Conservation (phyloP, 2,888 invertebrate species). For the Leucophora obtusa region DNA sequence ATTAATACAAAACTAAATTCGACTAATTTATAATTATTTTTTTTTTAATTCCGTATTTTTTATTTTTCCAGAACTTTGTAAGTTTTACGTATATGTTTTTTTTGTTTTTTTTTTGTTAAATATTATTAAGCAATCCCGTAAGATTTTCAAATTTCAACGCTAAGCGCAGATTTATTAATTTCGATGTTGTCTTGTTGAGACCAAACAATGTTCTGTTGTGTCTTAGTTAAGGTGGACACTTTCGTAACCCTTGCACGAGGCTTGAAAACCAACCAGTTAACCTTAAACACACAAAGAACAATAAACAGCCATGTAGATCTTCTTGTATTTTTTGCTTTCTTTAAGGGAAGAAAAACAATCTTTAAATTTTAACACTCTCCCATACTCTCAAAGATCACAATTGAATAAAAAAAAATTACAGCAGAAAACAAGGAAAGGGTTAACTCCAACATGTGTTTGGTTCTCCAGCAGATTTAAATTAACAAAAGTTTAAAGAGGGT, state of each 20-base stretch:
- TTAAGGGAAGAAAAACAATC: constrained; percentile 67
- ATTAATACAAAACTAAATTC: not conserved
- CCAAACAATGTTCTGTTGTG: constrained; percentile 78
- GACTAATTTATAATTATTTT: not conserved
- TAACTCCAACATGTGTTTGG: constrained; percentile 24
- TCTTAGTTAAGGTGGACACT: constrained; percentile 68
- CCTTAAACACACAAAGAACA: constrained; percentile 24
- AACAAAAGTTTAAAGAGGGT: constrained; percentile 37
- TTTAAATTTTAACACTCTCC: constrained; percentile 61
- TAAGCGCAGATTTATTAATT: constrained; percentile 35
- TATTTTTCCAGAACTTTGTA: not conserved
- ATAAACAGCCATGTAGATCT: constrained; percentile 66
- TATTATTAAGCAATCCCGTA: not conserved
- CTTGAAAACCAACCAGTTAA: not conserved
- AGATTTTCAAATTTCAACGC: not conserved
- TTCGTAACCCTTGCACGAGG: constrained; percentile 69
- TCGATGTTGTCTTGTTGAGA: constrained; percentile 76
- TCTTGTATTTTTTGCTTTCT: constrained; percentile 43
- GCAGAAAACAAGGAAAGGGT: constrained; percentile 40
- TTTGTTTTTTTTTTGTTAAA: constrained; percentile 21
- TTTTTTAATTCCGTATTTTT: constrained; percentile 14
- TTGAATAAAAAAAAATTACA: not conserved
- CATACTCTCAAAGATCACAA: constrained; percentile 11
- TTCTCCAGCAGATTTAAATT: constrained; percentile 13
- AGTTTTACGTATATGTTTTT: constrained; percentile 3